Base-by-base conservation (phyloP, 2,797 vertebrate species). In the Onychomys arenicola region DNA sequence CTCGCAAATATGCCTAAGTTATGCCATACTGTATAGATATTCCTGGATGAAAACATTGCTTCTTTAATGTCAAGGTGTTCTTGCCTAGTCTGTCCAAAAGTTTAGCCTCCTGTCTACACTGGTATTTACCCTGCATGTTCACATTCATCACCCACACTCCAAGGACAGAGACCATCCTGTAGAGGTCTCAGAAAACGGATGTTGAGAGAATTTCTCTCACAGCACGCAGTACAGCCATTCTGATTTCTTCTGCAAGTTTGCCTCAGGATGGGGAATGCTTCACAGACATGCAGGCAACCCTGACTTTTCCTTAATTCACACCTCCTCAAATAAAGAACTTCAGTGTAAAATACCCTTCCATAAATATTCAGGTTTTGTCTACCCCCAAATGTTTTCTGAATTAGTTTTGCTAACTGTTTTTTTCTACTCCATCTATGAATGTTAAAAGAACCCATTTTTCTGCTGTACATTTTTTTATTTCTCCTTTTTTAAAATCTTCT, bases 401-500 rank as follows among this genome's bases (percentile, higher is more conserved):
- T 34, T 29, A 59, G 7, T 55, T 57, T 81, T 43, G 40, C 19
- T 78, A 7, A 59, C 27, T 67, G 19, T 32, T 32, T 81, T 91
- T 77, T 90, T 61, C 82, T 73, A 9, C 29, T 61, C 69, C 5
- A 67, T 52, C 3, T 63, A n/a, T 32, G 37, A 80, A 61, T 76
- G 52, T 12, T 57, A 16, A 52, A 14, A 90, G 29, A 73, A 1
- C 61, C 37, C 32, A 55, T 8, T 76, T 82, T 82, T 71, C 11
- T 93, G 59, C 90, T n/a, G n/a, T 61, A 6, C 85, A 91, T 87
- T 59, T 76, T 7, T 52, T 75, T 13, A 73, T 82, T 95, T 57
- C 21, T 43, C 12, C 23, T 67, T 59, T 46, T 57, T n/a, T 8
- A n/a, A n/a, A n/a, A 37, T 61, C 13, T 12, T 84, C 34, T 85